Base-by-base conservation (phyloP, 2,888 invertebrate genomes). In the Hyposoter didymator region DNA sequence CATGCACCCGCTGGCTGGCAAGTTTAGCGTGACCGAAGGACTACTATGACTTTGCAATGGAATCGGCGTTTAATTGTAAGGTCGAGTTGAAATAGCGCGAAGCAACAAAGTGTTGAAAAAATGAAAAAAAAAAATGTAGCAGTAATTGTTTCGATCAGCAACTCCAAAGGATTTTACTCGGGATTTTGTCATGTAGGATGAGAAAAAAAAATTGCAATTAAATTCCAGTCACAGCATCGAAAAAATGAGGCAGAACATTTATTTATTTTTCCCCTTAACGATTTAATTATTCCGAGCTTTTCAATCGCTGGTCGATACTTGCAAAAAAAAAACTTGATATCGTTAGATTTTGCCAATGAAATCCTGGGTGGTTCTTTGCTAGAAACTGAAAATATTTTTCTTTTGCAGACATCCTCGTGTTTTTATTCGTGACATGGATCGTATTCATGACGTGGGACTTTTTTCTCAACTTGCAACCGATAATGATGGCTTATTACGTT, bases 1-100 rank as follows among this genome's bases (percentile, higher is more conserved):
- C 69, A 72, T 81, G 83, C 69, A 80, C 67, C 73, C 64, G 75
- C 78, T 49, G 80, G 75, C 78, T 49, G 80, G 17, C 76, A 73
- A 78, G 75, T 78, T 73, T 78, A 83, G 83, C 80, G 85, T 85
- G 83, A 84, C 78, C 69, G 78, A 74, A 85, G 85, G 80, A 80
- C 74, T 85, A 80, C 74, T 85, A 80, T 85, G 80, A 85, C 80
- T 83, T 80, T 64, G 80, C 69, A 78, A 67, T 67, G 85, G 55
- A 43, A 66, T n/a, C 69, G n/a, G 62, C 67, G 80, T 73, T 22
- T 85, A 83, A 85, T 85, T 85, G 72, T 73, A 80, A 80, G 76
- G 76, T 64, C 52, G 52, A 17, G n/a, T 22, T 43, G n/a, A 8
- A 67, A 4, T 8, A 78, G 14, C 49, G 67, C 32, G 10, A 32